Conservation (phyloP, 2,113 vertebrate species). For the Cinclus mexicanus region DNA sequence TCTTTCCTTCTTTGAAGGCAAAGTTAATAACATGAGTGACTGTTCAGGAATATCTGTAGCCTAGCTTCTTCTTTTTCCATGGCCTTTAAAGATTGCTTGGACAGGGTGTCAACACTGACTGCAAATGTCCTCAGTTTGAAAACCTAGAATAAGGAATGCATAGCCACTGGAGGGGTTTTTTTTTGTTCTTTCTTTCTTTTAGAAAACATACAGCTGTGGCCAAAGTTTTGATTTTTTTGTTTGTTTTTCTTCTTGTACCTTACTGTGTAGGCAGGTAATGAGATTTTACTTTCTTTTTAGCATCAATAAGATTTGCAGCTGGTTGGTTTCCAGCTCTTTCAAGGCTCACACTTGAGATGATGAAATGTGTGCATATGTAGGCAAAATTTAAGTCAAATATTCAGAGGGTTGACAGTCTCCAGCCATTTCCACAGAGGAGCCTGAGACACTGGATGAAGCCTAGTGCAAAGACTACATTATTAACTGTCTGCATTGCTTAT, state of each 20-base stretch:
- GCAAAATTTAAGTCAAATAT: not conserved
- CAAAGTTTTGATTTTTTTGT: not conserved
- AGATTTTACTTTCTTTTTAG: not conserved
- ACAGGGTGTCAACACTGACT: not conserved
- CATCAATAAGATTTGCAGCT: not conserved
- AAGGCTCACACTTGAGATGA: not conserved
- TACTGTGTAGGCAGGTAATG: not conserved
- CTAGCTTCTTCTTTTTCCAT: not conserved
- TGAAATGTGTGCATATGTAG: not conserved
- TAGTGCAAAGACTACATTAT: not conserved
- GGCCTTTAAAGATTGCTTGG: not conserved
- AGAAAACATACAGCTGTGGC: not conserved
- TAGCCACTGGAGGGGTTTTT: rapidly evolving
- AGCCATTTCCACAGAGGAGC: not conserved
- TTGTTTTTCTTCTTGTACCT: not conserved
- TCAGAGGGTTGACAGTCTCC: not conserved
- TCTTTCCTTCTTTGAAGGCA: not conserved
- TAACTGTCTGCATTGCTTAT: not conserved
- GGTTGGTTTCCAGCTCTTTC: not conserved
- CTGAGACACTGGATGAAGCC: not conserved
- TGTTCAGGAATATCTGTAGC: not conserved
- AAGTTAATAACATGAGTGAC: not conserved
- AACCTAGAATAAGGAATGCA: not conserved
- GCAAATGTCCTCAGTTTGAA: not conserved
- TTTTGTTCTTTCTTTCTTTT: not conserved